Evolutionary conservation across 2,113 vertebrate genomes (phyloP), one percentile per base, ranked within the genome.

Genomic region (Ophthalmolycus amberensis): DNA sequence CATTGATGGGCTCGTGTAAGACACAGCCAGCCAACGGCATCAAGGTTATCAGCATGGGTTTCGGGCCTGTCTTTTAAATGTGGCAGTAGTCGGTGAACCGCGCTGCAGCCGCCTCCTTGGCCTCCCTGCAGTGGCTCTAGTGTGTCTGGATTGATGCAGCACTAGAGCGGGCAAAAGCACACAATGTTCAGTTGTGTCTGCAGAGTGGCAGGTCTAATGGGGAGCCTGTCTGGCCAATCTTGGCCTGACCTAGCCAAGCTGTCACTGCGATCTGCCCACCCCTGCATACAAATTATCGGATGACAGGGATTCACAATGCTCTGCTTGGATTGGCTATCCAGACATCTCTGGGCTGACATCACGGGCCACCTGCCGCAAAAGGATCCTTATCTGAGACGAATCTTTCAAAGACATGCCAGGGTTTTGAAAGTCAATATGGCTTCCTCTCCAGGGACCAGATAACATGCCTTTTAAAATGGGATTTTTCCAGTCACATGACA

Each of bases 81-180:
- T 75, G 75, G 74, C 80, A 83, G 79, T 60, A 69, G 66, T 78
- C 62, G 9, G 48, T 67, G 64, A 83, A 82, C 48, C 60, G 42
- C 4, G 11, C 77, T 56, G 73, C 75, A 64, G 75, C 76, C 81
- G 56, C 42, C 80, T 76, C 58, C 32, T 76, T 66, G 38, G 59
- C 63, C 80, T 69, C 54, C 18, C 56, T 79, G 69, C 67, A 58
- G 38, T 50, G 58, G 27, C 79, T 67, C 74, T 69, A 25, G 71
- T 79, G 82, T 67, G 76, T 69, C 68, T 83, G 77, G 82, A 84
- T 91, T 73, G 14, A 92, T 92, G 85, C 82, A 50, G 79, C 79
- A 59, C 56, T 7, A 11, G 44, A 79, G 32, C 40, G 34, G 63
- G 38, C 40, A 65, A 32, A 78, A 78, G 85, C 83, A 91, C 90